Percentiles rank a stretch among this genome's conserved stretches.
phyloP scores from a whole-genome alignment of 2,888 invertebrate species.

The Cosmopolites sordidus region DNA sequence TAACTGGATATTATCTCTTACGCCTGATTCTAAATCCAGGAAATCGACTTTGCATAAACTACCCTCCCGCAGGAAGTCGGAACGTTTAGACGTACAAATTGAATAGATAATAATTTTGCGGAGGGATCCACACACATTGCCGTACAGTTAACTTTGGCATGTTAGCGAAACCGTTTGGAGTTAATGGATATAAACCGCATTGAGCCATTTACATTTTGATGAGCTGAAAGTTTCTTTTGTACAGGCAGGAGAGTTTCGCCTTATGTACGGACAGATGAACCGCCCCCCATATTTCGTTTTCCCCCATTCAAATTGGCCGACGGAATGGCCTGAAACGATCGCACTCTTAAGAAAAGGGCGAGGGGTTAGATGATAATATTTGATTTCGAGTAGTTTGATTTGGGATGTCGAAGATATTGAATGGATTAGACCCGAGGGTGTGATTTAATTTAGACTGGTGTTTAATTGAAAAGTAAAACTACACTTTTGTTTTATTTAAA shows the following conservation, averaged over 20 bases:
- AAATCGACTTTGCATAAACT: constrained; percentile 26
- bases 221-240: constrained; percentile 43
- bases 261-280: constrained; percentile 29
- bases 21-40: constrained; percentile 21
- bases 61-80: constrained; percentile 20
- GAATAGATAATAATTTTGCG: constrained; percentile 26
- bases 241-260: constrained; percentile 32
- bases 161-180: constrained; percentile 24
- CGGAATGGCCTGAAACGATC: constrained; percentile 2
- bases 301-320: constrained; percentile 32
- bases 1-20: constrained; percentile 23
- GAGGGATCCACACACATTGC: constrained; percentile 14
- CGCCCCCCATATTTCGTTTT: constrained; percentile 30
- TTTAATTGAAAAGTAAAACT: no score
- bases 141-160: constrained; percentile 20
- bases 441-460: no score
- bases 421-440: no score
- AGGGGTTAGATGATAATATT: no score
- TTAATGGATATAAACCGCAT: constrained; percentile 39
- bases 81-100: constrained; percentile 26
- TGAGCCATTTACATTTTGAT: constrained; percentile 45
- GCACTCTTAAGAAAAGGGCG: no score
- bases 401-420: no score
- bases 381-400: no score
- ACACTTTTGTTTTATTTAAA: no score